Conservation (phyloP, 2,888 invertebrate species). For the Synergus japonicus region DNA sequence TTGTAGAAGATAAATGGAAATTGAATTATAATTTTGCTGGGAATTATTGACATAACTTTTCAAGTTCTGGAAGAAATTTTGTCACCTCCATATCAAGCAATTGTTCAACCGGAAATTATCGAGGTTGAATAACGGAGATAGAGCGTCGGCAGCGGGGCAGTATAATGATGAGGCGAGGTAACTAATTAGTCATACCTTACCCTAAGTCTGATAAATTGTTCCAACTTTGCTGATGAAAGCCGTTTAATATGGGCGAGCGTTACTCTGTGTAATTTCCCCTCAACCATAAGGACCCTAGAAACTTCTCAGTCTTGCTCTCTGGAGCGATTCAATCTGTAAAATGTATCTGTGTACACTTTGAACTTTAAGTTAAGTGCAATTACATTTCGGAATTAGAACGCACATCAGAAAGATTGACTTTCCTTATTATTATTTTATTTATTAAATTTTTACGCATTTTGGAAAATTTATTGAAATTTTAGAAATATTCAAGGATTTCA, state of each 20-base stretch:
- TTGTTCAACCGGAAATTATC: slow-evolving; percentile 53
- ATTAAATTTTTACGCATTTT: no score
- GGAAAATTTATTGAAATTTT: no score
- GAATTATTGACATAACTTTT: not conserved
- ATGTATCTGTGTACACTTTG: slow-evolving; percentile 26
- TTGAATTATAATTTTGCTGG: no score
- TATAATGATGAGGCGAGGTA: slow-evolving; percentile 65
- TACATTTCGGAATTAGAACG: not conserved
- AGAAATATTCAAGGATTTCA: no score
- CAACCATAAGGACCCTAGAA: slow-evolving; percentile 56
- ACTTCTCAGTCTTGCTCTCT: slow-evolving; percentile 59
- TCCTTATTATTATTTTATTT: no score
- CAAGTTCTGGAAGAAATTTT: slow-evolving; percentile 1
- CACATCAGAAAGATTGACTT: not conserved
- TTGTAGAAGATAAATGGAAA: not conserved
- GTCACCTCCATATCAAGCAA: slow-evolving; percentile 46
- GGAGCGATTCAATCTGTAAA: slow-evolving; percentile 57
- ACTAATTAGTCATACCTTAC: slow-evolving; percentile 72
- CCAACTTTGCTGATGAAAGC: slow-evolving; percentile 67
- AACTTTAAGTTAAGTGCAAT: slow-evolving; percentile 15
- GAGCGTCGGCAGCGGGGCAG: slow-evolving; percentile 53
- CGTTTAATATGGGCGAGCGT: slow-evolving; percentile 67
- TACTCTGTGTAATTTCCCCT: slow-evolving; percentile 58
- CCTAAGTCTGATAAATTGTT: slow-evolving; percentile 70
- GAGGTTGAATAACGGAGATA: slow-evolving; percentile 55